phyloP scores from a whole-genome alignment of 1,140 invertebrate species.

The Chionoecetes opilio region DNA sequence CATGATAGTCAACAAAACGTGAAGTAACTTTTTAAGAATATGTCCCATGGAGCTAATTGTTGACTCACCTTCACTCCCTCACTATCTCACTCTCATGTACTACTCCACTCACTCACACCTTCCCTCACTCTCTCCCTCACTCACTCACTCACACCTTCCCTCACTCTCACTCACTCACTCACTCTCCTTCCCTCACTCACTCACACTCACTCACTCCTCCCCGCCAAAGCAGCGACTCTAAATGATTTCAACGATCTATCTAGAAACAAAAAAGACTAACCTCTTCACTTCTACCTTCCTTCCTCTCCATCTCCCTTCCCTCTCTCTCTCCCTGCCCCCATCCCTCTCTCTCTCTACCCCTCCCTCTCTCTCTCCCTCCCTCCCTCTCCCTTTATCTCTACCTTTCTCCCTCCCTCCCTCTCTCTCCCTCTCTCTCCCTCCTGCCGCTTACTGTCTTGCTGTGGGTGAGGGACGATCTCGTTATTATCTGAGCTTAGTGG shows the following conservation, averaged over 20 bases:
- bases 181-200: neutral
- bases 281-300: neutral
- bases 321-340: neutral
- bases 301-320: neutral
- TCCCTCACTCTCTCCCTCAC: neutral
- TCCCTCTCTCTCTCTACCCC: neutral
- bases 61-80: neutral
- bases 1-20: too few species aligned
- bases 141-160: too few species aligned
- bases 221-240: too few species aligned
- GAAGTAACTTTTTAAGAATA: too few species aligned
- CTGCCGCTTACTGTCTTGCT: neutral
- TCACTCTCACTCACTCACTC: too few species aligned
- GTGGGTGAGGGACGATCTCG: neutral
- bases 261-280: too few species aligned
- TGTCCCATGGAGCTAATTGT: too few species aligned
- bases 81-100: too few species aligned
- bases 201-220: neutral
- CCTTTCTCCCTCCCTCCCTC: neutral
- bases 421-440: conserved; percentile 38
- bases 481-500: conserved; percentile 27
- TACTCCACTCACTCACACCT: neutral
- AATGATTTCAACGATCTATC: too few species aligned
- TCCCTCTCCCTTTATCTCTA: neutral
- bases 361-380: neutral